phyloP scores from a whole-genome alignment of 1,140 invertebrate species.

The Tenebrio molitor region DNA sequence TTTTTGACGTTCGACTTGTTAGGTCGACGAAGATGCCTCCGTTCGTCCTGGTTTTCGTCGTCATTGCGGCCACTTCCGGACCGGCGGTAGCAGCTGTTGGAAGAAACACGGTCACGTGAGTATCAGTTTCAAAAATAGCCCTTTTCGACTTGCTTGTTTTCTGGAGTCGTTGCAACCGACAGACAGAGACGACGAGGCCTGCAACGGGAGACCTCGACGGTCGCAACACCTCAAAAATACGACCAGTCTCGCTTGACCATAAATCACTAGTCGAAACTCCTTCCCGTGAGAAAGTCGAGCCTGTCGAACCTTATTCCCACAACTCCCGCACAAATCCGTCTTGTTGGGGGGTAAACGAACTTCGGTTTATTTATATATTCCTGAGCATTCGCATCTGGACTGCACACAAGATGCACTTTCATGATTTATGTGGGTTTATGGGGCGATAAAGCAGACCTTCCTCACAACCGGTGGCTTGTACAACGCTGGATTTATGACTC shows the following conservation, averaged over 20 bases:
- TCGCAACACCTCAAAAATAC: too few relatives aligned
- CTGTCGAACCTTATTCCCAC: too few relatives aligned
- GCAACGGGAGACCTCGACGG: too few relatives aligned
- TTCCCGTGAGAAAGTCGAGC: too few relatives aligned
- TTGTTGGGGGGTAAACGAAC: constrained; percentile 58
- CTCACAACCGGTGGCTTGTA: constrained; percentile 12
- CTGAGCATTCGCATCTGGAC: constrained; percentile 31
- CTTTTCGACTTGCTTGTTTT: neutral
- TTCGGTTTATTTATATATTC: constrained; percentile 56
- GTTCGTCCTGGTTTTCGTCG: neutral
- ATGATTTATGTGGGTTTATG: constrained; percentile 44
- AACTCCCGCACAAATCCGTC: too few relatives aligned
- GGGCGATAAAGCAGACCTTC: constrained; percentile 38
- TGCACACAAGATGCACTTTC: constrained; percentile 35
- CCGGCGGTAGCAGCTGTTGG: constrained; percentile 25
- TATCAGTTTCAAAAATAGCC: constrained; percentile 20
- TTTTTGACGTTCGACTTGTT: constrained; percentile 1
- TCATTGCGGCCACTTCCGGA: constrained; percentile 18
- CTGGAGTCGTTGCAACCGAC: neutral
- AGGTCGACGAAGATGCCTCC: neutral
- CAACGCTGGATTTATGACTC: neutral
- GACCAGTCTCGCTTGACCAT: too few relatives aligned
- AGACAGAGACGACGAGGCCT: neutral
- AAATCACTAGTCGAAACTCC: too few relatives aligned
- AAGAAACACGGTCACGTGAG: constrained; percentile 31